A percentile compares a stretch with the other conserved stretches of the same genome.
Conservation (phyloP, 2,888 invertebrate species). For the Coelogynopora nodosa region DNA sequence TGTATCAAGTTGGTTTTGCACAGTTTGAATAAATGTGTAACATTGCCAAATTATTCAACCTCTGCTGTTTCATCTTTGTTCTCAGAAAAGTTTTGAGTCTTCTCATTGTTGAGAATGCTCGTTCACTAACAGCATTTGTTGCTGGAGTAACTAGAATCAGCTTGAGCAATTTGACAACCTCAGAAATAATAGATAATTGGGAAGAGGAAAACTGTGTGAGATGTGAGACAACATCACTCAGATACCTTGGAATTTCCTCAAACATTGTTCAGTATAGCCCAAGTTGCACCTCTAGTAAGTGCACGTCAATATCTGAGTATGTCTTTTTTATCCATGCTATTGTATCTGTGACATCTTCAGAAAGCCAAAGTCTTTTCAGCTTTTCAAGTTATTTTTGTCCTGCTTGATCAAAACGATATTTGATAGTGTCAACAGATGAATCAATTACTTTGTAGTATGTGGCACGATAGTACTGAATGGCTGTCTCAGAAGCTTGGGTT, state of each 20-base stretch:
- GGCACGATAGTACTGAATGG: not conserved
- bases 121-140: not conserved
- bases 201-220: not conserved
- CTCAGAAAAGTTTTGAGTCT: not conserved
- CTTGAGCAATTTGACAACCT: not conserved
- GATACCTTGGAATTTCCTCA: not conserved
- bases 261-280: not conserved
- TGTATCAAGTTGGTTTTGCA: slow-evolving; percentile 26
- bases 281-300: not conserved
- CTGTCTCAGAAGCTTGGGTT: not conserved
- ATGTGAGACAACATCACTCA: not conserved
- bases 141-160: not conserved
- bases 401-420: not conserved
- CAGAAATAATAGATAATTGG: not conserved
- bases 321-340: not conserved
- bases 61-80: not conserved
- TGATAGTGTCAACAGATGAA: not conserved
- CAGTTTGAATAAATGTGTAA: slow-evolving; percentile 21
- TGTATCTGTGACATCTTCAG: not conserved
- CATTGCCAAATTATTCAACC: not conserved
- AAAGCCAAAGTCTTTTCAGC: not conserved
- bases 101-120: not conserved
- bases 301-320: not conserved
- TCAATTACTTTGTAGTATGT: not conserved
- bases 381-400: not conserved